Conservation (phyloP, 1,140 invertebrate species). For the Argopecten irradians region DNA sequence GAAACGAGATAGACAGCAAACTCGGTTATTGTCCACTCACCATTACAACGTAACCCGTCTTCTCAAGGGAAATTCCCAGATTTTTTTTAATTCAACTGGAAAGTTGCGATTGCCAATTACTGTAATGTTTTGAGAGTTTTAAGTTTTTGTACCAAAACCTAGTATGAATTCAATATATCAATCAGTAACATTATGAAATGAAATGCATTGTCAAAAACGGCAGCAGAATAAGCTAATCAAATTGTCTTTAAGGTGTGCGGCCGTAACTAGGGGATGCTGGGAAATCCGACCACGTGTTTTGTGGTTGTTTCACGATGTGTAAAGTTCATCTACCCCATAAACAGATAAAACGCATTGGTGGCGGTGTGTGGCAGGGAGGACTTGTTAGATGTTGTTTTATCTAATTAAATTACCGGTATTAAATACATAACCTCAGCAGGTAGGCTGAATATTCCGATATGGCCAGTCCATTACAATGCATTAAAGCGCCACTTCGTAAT, state of each 20-base stretch:
- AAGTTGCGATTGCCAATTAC: too few relatives aligned
- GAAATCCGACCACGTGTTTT: neutral
- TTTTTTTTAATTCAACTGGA: too few relatives aligned
- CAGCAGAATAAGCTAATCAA: neutral
- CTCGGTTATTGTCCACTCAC: too few relatives aligned
- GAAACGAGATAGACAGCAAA: too few relatives aligned
- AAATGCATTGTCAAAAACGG: too few relatives aligned
- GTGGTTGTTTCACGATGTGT: neutral
- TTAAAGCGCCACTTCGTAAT: neutral
- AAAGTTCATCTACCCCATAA: conserved; percentile 5
- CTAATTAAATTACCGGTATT: neutral
- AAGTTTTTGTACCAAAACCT: too few relatives aligned
- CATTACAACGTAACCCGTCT: too few relatives aligned
- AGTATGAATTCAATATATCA: too few relatives aligned
- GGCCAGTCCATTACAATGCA: neutral
- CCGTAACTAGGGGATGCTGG: neutral
- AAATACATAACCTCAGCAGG: neutral
- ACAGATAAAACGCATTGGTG: neutral
- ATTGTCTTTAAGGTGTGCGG: neutral
- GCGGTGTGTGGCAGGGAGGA: neutral
- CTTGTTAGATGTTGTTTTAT: neutral
- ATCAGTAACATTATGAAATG: too few relatives aligned
- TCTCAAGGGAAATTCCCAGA: too few relatives aligned
- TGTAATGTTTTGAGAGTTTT: too few relatives aligned
- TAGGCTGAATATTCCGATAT: neutral